Percentiles rank a stretch among this genome's conserved stretches.
phyloP scores from a whole-genome alignment of 1,140 invertebrate species.

The Pseudoatta argentina region DNA sequence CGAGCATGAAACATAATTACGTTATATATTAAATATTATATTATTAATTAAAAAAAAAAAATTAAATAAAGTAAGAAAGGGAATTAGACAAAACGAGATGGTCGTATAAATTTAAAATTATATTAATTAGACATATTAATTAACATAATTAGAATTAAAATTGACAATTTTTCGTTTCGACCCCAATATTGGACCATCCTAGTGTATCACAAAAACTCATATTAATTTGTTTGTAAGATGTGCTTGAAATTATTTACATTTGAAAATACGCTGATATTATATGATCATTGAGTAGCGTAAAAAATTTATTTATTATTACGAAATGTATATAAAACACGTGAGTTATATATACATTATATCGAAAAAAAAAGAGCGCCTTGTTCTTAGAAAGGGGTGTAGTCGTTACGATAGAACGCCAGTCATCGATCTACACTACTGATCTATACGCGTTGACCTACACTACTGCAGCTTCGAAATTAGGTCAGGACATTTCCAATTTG shows the following conservation, averaged over 20 bases:
- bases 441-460: constrained; percentile 56
- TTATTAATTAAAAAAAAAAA: background rate
- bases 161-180: too few relatives aligned
- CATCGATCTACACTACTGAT: constrained; percentile 60
- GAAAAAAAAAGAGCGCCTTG: background rate
- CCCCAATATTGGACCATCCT: too few relatives aligned
- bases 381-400: background rate
- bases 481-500: constrained; percentile 60
- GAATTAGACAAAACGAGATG: too few relatives aligned
- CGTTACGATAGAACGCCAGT: constrained; percentile 7
- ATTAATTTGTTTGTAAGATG: too few relatives aligned
- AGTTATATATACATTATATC: background rate
- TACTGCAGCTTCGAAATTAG: constrained; percentile 47
- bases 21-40: background rate
- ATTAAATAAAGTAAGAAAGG: too few relatives aligned
- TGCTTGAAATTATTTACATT: too few relatives aligned
- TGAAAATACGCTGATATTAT: too few relatives aligned
- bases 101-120: too few relatives aligned
- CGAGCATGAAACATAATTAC: background rate
- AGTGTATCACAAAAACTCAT: too few relatives aligned
- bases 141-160: too few relatives aligned
- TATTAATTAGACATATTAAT: too few relatives aligned
- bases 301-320: background rate
- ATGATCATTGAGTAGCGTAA: background rate
- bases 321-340: background rate